Evolutionary conservation across 1,140 invertebrate genomes (phyloP), one percentile per base, ranked within the genome.

Genomic region (Armadillidium nasatum): DNA sequence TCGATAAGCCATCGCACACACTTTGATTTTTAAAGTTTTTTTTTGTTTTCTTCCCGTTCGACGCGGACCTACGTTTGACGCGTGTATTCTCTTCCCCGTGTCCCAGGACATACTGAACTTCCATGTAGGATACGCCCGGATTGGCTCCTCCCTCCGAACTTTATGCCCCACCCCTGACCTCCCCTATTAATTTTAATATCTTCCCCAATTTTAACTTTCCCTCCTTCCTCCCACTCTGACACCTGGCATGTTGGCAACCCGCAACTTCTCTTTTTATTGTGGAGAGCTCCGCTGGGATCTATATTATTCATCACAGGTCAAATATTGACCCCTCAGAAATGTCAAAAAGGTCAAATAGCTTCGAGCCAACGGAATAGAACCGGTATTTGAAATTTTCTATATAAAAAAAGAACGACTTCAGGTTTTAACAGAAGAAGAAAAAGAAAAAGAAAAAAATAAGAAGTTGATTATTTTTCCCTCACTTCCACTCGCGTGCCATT

Each of bases 51-150:
- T 15, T 50, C 46, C 46, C 46, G 9, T 50, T 50, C 46, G n/a
- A n/a, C n/a, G n/a, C n/a, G n/a, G n/a, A n/a, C n/a, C n/a, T n/a
- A n/a, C n/a, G n/a, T n/a, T 15, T 15, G 46, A 50, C 46, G 46
- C 46, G 46, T 15, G 46, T 50, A 15, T 50, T 10, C 15, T 10
- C 46, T 50, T 50, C 46, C 46, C 46, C 46, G 46, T 50, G 46
- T 50, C 46, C n/a, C 46, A 50, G 46, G 46, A 50, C 46, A 50
- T 50, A 50, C 46, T 50, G 46, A 50, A 50, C 46, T 50, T 50
- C 46, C 46, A 50, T 50, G 15, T 50, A 50, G 46, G 46, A 50
- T 50, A 50, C 46, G 46, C 46, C 46, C 46, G 46, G 46, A 50
- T 50, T 10, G 46, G 46, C 46, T 50, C 46, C 46, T 50, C 46